Conservation (phyloP, 2,888 invertebrate species). For the Vesta saturnalis region DNA sequence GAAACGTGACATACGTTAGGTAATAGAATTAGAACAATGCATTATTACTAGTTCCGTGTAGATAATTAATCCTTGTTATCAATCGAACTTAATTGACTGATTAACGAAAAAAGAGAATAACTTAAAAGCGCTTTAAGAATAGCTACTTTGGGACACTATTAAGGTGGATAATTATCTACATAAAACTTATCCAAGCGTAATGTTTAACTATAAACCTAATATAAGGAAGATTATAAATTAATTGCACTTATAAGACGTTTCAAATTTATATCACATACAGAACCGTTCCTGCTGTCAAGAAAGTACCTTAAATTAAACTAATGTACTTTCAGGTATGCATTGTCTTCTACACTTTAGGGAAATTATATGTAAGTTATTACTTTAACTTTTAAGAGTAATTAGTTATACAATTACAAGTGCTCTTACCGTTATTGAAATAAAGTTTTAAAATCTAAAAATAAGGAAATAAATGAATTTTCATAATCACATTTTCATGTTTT, state of each 20-base stretch:
- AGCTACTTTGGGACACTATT: too few relatives aligned
- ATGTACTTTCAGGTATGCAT: slow-evolving; percentile 1
- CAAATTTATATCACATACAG: slow-evolving; percentile 1
- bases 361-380: not conserved
- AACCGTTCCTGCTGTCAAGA: not conserved
- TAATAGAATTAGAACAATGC: slow-evolving; percentile 1
- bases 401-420: too few relatives aligned
- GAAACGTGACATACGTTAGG: not conserved
- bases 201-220: not conserved
- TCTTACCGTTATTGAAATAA: too few relatives aligned
- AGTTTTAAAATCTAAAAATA: too few relatives aligned
- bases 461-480: too few relatives aligned
- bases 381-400: not conserved
- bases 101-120: too few relatives aligned
- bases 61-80: not conserved
- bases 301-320: not conserved
- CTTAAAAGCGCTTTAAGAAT: too few relatives aligned
- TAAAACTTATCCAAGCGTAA: not conserved
- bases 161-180: too few relatives aligned
- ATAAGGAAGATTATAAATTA: not conserved
- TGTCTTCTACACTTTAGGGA: not conserved
- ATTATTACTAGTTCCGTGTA: not conserved
- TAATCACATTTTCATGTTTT: too few relatives aligned
- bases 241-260: not conserved
- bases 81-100: too few relatives aligned